phyloP scores from a whole-genome alignment of 2,888 invertebrate genomes.

The Baronia brevicornis region DNA sequence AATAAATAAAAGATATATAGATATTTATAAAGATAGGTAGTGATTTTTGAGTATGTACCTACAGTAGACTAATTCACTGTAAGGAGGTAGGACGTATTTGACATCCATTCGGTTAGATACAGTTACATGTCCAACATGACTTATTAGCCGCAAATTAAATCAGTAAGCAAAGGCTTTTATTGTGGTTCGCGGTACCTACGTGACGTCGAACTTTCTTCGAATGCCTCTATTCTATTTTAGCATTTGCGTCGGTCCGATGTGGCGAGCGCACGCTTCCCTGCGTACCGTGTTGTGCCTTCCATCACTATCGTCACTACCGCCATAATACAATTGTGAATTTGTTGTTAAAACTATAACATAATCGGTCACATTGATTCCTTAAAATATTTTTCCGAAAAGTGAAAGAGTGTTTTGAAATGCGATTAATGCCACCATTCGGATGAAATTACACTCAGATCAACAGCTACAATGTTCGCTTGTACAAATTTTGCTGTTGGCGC shows the following conservation, averaged over 20 bases:
- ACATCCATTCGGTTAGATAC: conserved; percentile 23
- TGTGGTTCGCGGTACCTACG: conserved; percentile 24
- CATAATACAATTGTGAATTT: conserved; percentile 51
- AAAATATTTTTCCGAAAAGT: conserved; percentile 35
- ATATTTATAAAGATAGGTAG: no score
- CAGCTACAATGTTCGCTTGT: conserved; percentile 49
- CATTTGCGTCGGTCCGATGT: conserved; percentile 51
- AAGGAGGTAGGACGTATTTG: no score
- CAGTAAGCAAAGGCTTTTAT: conserved; percentile 55
- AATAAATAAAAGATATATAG: no score
- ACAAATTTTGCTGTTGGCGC: conserved; percentile 38
- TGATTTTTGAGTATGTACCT: no score
- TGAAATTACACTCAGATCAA: conserved; percentile 49
- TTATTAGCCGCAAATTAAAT: conserved; percentile 53
- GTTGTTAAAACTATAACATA: conserved; percentile 34
- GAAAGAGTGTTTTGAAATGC: conserved; percentile 30
- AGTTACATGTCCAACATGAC: conserved; percentile 45
- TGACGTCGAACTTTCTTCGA: conserved; percentile 64
- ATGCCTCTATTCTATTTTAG: conserved; percentile 47
- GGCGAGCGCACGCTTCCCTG: conserved; percentile 48
- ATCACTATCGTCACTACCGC: conserved; percentile 33
- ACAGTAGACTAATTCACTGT: no score
- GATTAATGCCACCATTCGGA: conserved; percentile 31
- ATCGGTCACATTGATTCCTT: conserved; percentile 30
- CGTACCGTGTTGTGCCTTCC: conserved; percentile 23